Conservation (phyloP, 2,888 invertebrate species). For the Aleiodes leptofemur region DNA sequence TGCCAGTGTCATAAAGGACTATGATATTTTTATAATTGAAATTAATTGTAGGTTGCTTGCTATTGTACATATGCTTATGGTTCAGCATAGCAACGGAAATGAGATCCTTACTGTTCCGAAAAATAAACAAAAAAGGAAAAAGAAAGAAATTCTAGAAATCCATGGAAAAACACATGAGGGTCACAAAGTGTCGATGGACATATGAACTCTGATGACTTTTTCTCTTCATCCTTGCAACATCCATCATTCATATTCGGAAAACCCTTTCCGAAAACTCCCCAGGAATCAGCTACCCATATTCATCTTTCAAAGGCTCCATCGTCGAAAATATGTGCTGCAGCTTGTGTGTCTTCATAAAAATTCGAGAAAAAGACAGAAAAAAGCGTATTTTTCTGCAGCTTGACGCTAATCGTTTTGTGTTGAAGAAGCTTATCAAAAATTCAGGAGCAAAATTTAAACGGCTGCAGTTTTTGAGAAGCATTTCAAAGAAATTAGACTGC, state of each 20-base stretch:
- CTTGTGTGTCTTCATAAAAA: neutral
- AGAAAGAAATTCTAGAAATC: too few relatives aligned
- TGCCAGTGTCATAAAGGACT: slow-evolving; percentile 71
- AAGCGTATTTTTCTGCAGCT: neutral
- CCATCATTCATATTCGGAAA: neutral
- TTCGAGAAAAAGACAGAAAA: neutral
- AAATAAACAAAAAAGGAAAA: slow-evolving; percentile 8
- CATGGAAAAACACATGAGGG: too few relatives aligned
- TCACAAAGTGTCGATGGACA: slow-evolving; percentile 6
- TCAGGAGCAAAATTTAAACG: slow-evolving; percentile 12
- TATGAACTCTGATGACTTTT: slow-evolving; percentile 1
- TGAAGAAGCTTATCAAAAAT: neutral
- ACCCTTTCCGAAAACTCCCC: slow-evolving; percentile 7
- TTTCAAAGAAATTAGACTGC: neutral
- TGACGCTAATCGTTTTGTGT: slow-evolving; percentile 6
- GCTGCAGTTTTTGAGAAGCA: neutral
- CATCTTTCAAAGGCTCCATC: neutral
- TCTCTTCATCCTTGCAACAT: neutral
- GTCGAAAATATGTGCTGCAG: slow-evolving; percentile 13
- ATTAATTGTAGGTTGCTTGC: slow-evolving; percentile 68
- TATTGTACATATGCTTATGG: slow-evolving; percentile 51
- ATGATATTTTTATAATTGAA: slow-evolving; percentile 76
- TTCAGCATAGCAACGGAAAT: neutral
- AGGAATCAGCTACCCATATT: slow-evolving; percentile 9
- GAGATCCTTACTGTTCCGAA: neutral